Evolutionary conservation across 1,140 invertebrate genomes (phyloP).

Genomic region (Batillaria attramentaria): DNA sequence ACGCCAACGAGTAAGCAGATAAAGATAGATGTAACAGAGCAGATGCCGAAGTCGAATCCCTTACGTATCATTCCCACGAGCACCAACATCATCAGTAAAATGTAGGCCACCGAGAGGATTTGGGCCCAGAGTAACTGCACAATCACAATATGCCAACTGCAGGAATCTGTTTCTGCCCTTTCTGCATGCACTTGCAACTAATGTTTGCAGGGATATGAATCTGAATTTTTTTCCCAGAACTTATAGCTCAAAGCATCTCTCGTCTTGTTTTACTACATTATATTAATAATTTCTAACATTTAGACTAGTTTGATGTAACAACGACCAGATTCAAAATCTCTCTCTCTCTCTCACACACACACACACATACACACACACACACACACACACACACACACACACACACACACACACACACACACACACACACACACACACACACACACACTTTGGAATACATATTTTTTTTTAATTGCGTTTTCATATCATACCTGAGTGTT

Average conservation of each 20-base stretch:
- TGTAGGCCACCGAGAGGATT: constrained; percentile 64
- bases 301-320: no score
- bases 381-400: not conserved
- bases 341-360: not conserved
- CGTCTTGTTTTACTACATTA: no score
- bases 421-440: no score
- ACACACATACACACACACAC: not conserved
- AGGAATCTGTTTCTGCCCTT: no score
- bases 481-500: constrained; percentile 71
- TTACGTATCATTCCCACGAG: constrained; percentile 65
- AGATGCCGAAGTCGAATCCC: constrained; percentile 60
- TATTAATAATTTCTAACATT: no score
- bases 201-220: no score
- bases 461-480: no score
- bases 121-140: constrained; percentile 64
- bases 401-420: not conserved
- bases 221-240: no score
- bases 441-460: no score
- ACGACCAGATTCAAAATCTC: not conserved
- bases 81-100: constrained; percentile 69
- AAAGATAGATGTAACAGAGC: constrained; percentile 66
- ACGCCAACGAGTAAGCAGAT: constrained; percentile 59
- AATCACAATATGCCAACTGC: no score
- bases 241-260: no score
- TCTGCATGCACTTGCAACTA: no score